Base-by-base conservation (phyloP, 2,113 vertebrate species). In the Bujurquina vittata region DNA sequence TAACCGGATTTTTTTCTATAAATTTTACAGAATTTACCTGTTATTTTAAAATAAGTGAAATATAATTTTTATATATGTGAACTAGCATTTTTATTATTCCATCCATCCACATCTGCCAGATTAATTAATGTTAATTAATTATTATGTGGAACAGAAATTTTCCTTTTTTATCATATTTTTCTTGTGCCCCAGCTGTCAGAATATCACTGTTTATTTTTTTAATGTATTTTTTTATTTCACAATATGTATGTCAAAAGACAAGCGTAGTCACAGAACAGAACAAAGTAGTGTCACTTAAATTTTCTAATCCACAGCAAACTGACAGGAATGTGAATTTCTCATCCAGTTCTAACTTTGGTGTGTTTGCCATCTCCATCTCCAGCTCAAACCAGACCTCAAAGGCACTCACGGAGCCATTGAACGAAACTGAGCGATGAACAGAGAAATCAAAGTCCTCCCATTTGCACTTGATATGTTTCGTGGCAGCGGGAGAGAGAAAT, bases 381-480 rank as follows among this genome's bases (percentile, higher is more conserved):
- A 88, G 88, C 81, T 90, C 90, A 88, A 91, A 75, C 83, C 77
- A 88, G 83, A 89, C 84, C 76, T 87, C 46, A n/a, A 60, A 83
- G 87, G 85, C 78, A 56, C 75, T 72, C 5, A 17, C 52, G 9
- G 33, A 72, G 43, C 75, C 69, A 31, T 22, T 15, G 29, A 18
- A 62, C 61, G 65, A 85, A 84, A 33, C 31, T 22, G 75, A 82
- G 80, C 60, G 17, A 82, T 82, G 63, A 90, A 67, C 73, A 56
- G 77, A 77, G 35, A 77, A 87, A 91, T 72, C 82, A 72, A 75
- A 74, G 55, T 37, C 10, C 62, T 67, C 56, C 77, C 37, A 73
- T 83, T 87, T 75, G 26, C 76, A 83, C 40, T 52, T 3, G 2
- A 62, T 82, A 22, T 82, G 81, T 63, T 84, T 85, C 31, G 18